Conservation (phyloP, 2,113 vertebrate genomes). For the Abramis brama region DNA sequence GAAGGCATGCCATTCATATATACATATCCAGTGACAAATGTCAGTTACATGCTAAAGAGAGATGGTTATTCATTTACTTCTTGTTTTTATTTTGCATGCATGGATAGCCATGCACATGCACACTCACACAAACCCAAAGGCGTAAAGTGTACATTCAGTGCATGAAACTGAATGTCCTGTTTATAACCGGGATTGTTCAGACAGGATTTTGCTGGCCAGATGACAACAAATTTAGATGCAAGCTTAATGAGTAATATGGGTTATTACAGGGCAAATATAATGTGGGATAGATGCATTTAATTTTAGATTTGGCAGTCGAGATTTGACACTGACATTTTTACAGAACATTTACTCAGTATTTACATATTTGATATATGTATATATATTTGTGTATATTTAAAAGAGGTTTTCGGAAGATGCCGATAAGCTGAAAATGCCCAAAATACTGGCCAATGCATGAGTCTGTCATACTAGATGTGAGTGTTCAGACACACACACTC, state of each 20-base stretch:
- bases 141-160: constrained; percentile 36
- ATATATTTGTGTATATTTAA: not conserved
- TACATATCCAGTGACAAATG: not conserved
- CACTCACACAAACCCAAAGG: constrained; percentile 45
- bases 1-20: constrained; percentile 11
- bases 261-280: not conserved
- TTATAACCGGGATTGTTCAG: not conserved
- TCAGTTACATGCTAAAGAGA: not conserved
- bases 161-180: constrained; percentile 49
- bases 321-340: not conserved
- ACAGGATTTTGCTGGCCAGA: not conserved
- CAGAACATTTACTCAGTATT: not conserved
- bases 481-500: constrained; percentile 5
- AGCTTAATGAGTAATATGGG: not conserved
- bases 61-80: not conserved
- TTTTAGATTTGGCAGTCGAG: not conserved
- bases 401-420: not conserved
- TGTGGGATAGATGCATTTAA: not conserved
- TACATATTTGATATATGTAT: not conserved
- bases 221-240: not conserved
- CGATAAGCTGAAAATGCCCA: not conserved
- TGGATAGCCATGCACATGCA: not conserved
- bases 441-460: not conserved
- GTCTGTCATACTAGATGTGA: not conserved
- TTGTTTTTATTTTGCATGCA: constrained; percentile 2